Percentiles rank a stretch among this genome's conserved stretches.
phyloP scores from a whole-genome alignment of 2,888 invertebrate species.

The Polyploca ridens region DNA sequence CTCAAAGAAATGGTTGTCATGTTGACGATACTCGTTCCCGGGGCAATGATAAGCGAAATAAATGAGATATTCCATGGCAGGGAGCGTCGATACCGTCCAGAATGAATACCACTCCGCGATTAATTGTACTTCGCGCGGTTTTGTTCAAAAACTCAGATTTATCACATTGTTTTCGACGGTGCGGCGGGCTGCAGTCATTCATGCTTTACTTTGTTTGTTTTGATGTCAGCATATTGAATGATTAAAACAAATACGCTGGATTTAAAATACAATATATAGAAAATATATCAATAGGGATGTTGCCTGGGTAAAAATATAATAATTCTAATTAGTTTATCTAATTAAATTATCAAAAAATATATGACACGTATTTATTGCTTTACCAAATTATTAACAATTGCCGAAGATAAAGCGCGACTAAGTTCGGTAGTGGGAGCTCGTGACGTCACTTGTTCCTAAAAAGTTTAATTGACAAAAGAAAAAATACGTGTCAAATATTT shows the following conservation, averaged over 20 bases:
- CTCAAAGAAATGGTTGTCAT: constrained; percentile 58
- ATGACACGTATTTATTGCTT: no score
- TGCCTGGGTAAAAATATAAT: no score
- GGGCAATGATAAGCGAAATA: constrained; percentile 71
- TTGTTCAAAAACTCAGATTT: not conserved
- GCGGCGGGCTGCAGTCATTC: not conserved
- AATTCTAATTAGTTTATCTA: no score
- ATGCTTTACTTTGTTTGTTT: not conserved
- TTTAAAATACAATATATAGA: no score
- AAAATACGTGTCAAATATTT: no score
- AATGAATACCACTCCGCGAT: not conserved
- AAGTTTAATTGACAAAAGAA: no score
- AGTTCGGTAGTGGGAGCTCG: no score
- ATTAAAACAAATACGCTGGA: not conserved
- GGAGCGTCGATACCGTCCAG: constrained; percentile 51
- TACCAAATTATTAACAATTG: no score
- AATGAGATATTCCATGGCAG: constrained; percentile 65
- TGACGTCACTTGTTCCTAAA: no score
- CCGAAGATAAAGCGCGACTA: no score
- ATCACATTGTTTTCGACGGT: not conserved
- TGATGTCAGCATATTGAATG: not conserved
- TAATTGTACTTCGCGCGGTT: not conserved
- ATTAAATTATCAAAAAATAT: no score
- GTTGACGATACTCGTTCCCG: constrained; percentile 64
- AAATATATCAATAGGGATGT: no score